Evolutionary conservation across 2,113 vertebrate genomes (phyloP).

Genomic region (Suricata suricatta): DNA sequence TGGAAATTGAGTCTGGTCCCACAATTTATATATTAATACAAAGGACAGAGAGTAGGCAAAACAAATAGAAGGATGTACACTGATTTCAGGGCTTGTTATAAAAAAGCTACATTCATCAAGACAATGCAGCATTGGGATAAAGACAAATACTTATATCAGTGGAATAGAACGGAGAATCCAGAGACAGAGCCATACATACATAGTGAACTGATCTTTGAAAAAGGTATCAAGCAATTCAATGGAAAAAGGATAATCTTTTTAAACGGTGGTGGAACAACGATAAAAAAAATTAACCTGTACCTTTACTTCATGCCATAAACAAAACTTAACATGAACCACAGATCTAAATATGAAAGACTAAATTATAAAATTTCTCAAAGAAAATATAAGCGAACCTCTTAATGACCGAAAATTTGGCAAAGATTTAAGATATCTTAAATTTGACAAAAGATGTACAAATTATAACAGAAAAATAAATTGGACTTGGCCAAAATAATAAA

Average conservation of each 20-base stretch:
- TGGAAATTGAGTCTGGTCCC: neutral
- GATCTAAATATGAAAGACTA: neutral
- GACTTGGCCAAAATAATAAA: neutral
- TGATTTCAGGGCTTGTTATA: neutral
- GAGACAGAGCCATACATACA: neutral
- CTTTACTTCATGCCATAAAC: neutral
- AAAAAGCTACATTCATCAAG: neutral
- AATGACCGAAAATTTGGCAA: neutral
- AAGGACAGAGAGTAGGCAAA: neutral
- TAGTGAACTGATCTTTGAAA: neutral
- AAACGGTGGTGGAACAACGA: neutral
- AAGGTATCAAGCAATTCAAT: neutral
- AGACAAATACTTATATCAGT: neutral
- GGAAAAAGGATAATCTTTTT: neutral
- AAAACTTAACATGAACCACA: neutral
- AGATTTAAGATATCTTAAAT: conserved; percentile 7
- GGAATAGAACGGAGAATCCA: neutral
- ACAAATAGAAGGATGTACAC: neutral
- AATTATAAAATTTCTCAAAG: neutral
- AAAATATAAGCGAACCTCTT: neutral
- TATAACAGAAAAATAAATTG: conserved; percentile 1
- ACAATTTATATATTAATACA: neutral
- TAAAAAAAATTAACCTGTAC: neutral
- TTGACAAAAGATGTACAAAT: neutral
- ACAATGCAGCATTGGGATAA: neutral